Evolutionary conservation across 2,797 vertebrate genomes (phyloP), one percentile per base, ranked within the genome.

Genomic region (Antrozous pallidus): DNA sequence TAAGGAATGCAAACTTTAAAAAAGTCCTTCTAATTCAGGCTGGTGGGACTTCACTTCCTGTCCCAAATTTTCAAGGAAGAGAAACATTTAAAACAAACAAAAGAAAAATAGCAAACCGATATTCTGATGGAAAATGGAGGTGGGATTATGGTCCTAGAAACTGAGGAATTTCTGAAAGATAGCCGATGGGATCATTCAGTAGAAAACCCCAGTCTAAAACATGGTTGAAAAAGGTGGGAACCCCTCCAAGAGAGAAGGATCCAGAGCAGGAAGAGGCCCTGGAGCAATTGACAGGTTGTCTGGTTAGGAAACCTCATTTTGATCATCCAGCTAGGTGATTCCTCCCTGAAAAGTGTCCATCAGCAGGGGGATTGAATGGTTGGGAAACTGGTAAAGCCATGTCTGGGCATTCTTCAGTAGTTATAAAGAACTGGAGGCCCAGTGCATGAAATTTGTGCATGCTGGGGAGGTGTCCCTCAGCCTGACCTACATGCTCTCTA

Each of bases 61-160:
- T 78, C 28, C 65, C 54, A 84, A 31, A 79, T 92, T 92, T 56
- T 33, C 54, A 78, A 17, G 71, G 54, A 78, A 78, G 71, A 71
- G 70, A 84, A 88, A 89, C 38, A 92, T 13, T 79, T 92, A 84
- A 71, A 83, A 82, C 11, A 88, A 70, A 87, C 6, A n/a, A 63
- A 94, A 56, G 58, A 51, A 82, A 78, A 92, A n/a, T 36, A 51
- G 22, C 8, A 73, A 69, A 80, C 58, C 58, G 82, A 63, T 78
- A 65, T 87, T 82, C 81, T 51, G 28, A 40, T 78, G 33, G 40
- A 38, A 73, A 63, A 78, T 4, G n/a, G 33, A 88, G 65, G 8
- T 3, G 8, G 0, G 36, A 31, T 5, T 67, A 28, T 26, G 42
- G 33, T 94, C 24, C 33, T 74, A 49, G 67, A 93, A 69, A 83